Evolutionary conservation across 2,113 vertebrate species (phyloP).

Genomic region (Gadus chalcogrammus): DNA sequence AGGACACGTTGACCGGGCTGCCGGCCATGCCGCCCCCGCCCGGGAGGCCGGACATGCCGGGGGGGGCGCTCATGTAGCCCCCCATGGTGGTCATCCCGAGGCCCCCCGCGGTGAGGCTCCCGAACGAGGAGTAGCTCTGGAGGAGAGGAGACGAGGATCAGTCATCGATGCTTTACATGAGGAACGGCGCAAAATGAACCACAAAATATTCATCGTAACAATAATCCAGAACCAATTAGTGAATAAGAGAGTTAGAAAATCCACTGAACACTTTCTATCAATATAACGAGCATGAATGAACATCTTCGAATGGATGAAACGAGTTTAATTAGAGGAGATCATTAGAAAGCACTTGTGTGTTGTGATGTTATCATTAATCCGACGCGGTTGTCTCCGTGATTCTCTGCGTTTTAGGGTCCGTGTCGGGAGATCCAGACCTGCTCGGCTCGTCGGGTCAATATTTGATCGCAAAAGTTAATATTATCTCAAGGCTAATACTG

Average conservation of each 20-base stretch:
- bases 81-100: constrained; percentile 84
- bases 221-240: too few species aligned
- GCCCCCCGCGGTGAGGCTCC: constrained; percentile 79
- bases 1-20: constrained; percentile 82
- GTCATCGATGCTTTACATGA: background rate
- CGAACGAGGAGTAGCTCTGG: constrained; percentile 81
- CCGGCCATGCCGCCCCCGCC: constrained; percentile 61
- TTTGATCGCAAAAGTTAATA: constrained; percentile 80
- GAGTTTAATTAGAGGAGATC: background rate
- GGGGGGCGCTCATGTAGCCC: constrained; percentile 80
- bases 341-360: too few species aligned
- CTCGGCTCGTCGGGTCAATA: constrained; percentile 63
- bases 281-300: too few species aligned
- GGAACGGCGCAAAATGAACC: background rate
- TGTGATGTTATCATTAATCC: too few species aligned
- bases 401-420: background rate
- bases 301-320: too few species aligned
- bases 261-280: too few species aligned
- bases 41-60: constrained; percentile 75
- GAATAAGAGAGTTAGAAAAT: too few species aligned
- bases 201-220: too few species aligned
- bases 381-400: too few species aligned
- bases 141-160: background rate
- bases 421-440: background rate
- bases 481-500: constrained; percentile 77